Evolutionary conservation across 2,797 vertebrate genomes (phyloP), one percentile per base, ranked within the genome.

Genomic region (Aratinga solstitialis): DNA sequence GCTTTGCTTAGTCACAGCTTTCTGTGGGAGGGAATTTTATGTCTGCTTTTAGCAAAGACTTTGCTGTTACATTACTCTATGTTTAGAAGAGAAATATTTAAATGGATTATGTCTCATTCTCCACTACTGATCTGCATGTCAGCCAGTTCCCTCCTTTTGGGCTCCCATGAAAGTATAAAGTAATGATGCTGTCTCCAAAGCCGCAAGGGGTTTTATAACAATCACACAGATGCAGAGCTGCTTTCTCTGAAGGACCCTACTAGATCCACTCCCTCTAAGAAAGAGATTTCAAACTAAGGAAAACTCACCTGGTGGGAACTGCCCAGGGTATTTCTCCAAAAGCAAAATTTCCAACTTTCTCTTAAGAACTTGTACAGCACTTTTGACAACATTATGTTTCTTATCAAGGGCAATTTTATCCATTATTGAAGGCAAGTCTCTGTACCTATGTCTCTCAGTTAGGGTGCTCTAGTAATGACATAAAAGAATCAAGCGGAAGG

Each of bases 311-410:
- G 56, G 40, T 38, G 15, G 61, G 34, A 93, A 73, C 34, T 92
- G 76, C 65, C 7, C n/a, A 62, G 79, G 3, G 10, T 69, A 59
- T 34, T 91, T 94, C 59, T 94, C 85, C 77, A 89, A 42, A 11
- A 81, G 24, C 68, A 96, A 40, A 29, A 67, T 47, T 90, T 93
- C 84, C 91, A 98, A 11, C 58, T 94, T 96, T 69, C 77, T 86
- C 84, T 75, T 96, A 69, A 98, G 96, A 71, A 90, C 87, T 96
- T 97, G 81, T 18, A 98, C 90, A 18, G 93, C 89, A 26, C 20
- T 83, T 67, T 72, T 87, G 94, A 97, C 71, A 61, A 69, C 58
- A 76, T 29, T 65, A 54, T 97, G 87, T 84, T 96, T 97, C 53
- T 74, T 56, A 58, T 77, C 53, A n/a, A 96, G 72, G 20, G 53